Conservation (phyloP, 1,140 invertebrate species). For the Calosoma granatense region DNA sequence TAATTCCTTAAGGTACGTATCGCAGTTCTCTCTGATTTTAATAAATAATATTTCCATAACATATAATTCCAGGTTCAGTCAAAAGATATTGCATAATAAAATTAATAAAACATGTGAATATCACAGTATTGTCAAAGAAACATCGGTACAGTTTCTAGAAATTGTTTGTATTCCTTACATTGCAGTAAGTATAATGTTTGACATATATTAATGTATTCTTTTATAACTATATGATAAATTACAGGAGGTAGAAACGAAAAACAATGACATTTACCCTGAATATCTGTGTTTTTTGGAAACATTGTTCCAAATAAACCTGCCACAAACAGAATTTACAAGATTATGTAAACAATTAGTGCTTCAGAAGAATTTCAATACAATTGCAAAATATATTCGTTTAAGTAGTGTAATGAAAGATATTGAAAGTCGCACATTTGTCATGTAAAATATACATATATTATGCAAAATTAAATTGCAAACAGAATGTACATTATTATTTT, state of each 20-base stretch:
- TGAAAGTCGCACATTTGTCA: not conserved
- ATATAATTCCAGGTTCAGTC: not conserved
- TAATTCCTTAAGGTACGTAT: not conserved
- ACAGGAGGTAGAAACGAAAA: not conserved
- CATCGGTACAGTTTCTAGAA: not conserved
- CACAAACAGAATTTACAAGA: not conserved
- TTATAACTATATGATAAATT: too few relatives aligned
- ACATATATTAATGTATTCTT: too few relatives aligned
- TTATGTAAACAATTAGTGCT: not conserved
- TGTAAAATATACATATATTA: too few relatives aligned
- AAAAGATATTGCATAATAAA: not conserved
- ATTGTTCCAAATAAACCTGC: not conserved
- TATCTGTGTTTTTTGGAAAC: not conserved
- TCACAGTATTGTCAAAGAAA: too few relatives aligned
- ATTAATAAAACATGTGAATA: not conserved
- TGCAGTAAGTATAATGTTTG: not conserved
- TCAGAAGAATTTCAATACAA: not conserved
- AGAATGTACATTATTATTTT: not conserved
- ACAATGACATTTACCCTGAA: not conserved
- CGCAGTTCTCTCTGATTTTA: not conserved
- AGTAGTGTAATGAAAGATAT: not conserved
- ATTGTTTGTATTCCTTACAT: not conserved
- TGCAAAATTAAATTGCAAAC: not conserved
- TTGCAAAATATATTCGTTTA: not conserved
- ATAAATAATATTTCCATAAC: not conserved